A percentile compares a stretch with the other conserved stretches of the same genome.
phyloP scores from a whole-genome alignment of 2,797 vertebrate species.

The Gambelia wislizenii region DNA sequence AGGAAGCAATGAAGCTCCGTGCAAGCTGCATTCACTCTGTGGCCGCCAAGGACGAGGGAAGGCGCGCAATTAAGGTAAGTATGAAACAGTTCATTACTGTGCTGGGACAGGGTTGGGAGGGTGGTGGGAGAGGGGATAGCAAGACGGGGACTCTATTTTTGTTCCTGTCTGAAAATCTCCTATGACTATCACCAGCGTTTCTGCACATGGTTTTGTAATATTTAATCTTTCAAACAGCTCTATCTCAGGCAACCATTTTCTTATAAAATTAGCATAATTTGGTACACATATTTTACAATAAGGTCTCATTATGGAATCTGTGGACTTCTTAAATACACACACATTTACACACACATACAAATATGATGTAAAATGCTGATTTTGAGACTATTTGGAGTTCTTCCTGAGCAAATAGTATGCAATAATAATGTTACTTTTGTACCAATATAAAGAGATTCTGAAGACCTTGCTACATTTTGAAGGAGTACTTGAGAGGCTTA shows the following conservation, averaged over 20 bases:
- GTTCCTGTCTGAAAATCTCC: too few relatives aligned
- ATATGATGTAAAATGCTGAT: not conserved
- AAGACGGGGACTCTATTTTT: too few relatives aligned
- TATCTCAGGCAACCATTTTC: slow-evolving; percentile 21
- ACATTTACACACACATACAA: not conserved
- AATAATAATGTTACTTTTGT: not conserved
- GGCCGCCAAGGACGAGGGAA: too few relatives aligned
- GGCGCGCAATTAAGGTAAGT: too few relatives aligned
- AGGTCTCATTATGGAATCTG: not conserved
- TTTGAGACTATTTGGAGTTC: not conserved
- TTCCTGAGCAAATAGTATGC: not conserved
- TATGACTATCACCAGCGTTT: slow-evolving; percentile 11
- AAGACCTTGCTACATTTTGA: not conserved
- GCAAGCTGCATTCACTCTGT: too few relatives aligned
- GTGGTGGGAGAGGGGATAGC: too few relatives aligned
- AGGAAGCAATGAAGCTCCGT: too few relatives aligned
- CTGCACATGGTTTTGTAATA: slow-evolving; percentile 10
- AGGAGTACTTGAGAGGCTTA: too few relatives aligned
- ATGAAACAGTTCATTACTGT: too few relatives aligned
- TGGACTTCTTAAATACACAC: not conserved
- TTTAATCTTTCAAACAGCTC: slow-evolving; percentile 18
- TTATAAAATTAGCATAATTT: not conserved
- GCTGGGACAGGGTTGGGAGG: too few relatives aligned
- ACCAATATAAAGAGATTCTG: not conserved
- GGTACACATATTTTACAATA: not conserved